A percentile compares a stretch with the other conserved stretches of the same genome.
Evolutionary conservation across 1,140 invertebrate species (phyloP).

Genomic region (Lanistes nyassanus): DNA sequence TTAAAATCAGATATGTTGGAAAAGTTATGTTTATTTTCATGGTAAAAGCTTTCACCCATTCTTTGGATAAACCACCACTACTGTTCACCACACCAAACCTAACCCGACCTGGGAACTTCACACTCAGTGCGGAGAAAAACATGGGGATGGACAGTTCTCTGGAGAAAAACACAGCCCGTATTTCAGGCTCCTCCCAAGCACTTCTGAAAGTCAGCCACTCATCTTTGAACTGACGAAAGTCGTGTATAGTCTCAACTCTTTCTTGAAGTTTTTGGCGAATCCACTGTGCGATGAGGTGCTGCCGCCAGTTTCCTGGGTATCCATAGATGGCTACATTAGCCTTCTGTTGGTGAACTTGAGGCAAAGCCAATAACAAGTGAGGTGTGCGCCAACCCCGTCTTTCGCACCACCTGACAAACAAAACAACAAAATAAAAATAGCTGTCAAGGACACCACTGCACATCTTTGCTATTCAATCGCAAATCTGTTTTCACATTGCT

Average conservation of each 20-base stretch:
- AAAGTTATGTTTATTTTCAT: constrained; percentile 29
- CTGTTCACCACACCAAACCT: constrained; percentile 67
- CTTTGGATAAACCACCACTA: background rate
- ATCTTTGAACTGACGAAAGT: constrained; percentile 50
- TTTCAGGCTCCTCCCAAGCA: constrained; percentile 48
- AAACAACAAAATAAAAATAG: background rate
- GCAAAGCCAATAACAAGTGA: constrained; percentile 69
- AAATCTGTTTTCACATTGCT: too few species aligned
- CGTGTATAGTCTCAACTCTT: constrained; percentile 62
- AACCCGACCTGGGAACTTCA: constrained; percentile 71
- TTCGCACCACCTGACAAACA: constrained; percentile 65
- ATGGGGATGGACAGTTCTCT: constrained; percentile 65
- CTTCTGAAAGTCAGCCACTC: constrained; percentile 56
- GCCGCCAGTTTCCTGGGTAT: constrained; percentile 60
- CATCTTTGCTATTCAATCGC: too few species aligned
- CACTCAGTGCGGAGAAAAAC: constrained; percentile 70
- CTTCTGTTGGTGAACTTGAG: constrained; percentile 68
- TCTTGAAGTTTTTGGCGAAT: constrained; percentile 66
- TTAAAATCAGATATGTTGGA: constrained; percentile 66
- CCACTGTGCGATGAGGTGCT: constrained; percentile 67
- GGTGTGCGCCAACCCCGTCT: constrained; percentile 68
- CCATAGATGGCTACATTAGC: constrained; percentile 68
- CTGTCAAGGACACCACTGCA: too few species aligned
- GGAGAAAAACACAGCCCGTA: constrained; percentile 68
- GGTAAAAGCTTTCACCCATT: constrained; percentile 18